Evolutionary conservation across 2,797 vertebrate species (phyloP), one percentile per base, ranked within the genome.

Genomic region (Macropus fuliginosus): DNA sequence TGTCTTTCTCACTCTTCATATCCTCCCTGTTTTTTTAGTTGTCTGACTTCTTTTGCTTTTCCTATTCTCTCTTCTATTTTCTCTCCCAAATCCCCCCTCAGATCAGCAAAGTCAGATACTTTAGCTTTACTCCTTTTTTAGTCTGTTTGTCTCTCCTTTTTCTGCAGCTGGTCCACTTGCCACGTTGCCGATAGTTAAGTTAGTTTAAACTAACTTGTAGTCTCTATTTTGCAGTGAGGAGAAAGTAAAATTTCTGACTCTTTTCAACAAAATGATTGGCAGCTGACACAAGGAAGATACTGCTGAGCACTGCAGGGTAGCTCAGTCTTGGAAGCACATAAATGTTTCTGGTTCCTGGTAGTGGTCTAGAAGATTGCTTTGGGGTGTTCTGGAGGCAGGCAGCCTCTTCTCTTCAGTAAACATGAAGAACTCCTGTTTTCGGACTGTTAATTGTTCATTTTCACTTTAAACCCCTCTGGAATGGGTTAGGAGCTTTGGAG

Each of bases 101-200:
- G 52, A 52, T 52, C 52, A 52, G 52, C 52, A 52, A 52, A 52
- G 95, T 95, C 96, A 66, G 94, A 91, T 90, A 59, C 94, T 91
- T 81, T 95, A 94, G 95, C 95, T 4, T 0, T 10, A 16, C 4
- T 81, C 94, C 94, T 95, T 90, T 89, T 90, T 54, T 50, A 52
- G 14, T 46, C 18, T 54, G 29, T 90, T 11, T 90, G 28, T 50
- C 81, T 81, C 95, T 96, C 90, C 10, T 95, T 94, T 91, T 62
- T 57, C 59, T 91, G 90, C 92, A 91, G 10, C 95, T 97, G 97
- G 95, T 95, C 97, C 95, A 62, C 95, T 97, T 96, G 94, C 66
- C 94, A 95, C 14, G 4, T 89, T 95, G 94, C 96, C 92, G 55
- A 91, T 56, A 54, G 96, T 94, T 94, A 93, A 87, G 94, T 28